Evolutionary conservation across 2,797 vertebrate genomes (phyloP), one percentile per base, ranked within the genome.

Genomic region (Rallus crepitans): DNA sequence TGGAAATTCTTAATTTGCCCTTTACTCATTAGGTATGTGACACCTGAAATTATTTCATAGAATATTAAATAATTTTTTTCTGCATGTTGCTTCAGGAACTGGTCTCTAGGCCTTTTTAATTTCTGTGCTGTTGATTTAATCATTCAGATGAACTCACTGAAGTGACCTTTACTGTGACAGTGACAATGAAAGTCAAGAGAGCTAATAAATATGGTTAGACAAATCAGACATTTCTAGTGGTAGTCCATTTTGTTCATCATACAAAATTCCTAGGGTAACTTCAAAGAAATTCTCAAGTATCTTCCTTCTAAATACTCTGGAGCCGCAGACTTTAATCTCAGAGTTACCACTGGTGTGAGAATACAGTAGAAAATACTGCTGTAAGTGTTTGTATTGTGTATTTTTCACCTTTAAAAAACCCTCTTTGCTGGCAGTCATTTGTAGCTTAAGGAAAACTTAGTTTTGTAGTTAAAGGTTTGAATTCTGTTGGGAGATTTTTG

Each of bases 71-170:
- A 72, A 1, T 40, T 85, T 82, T 82, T 53, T 19, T 57, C 13
- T 12, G 2, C 40, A 48, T 80, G 42, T 70, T 96, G 66, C 81
- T 92, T 95, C 78, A 9, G 17, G 63, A 94, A 87, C 35, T 89
- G 64, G 71, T 94, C 93, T 94, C 78, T 64, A 52, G 75, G 35
- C 68, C 71, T 91, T 55, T 94, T 56, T 77, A 60, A 91, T 95
- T 91, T 91, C n/a, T 68, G 70, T 80, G 47, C 56, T 85, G 55
- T 73, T 92, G 66, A 73, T 93, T 55, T 84, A 90, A 87, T 94
- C 20, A 77, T 91, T 89, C 82, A 87, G 47, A 82, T 82, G 35
- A 85, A 63, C 88, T 82, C 52, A 64, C 60, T 84, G 81, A 89
- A 94, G 82, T 85, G 53, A 11, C 28, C 73, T 28, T 79, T 91